Evolutionary conservation across 2,888 invertebrate genomes (phyloP).

Genomic region (Caenorhabditis afra): DNA sequence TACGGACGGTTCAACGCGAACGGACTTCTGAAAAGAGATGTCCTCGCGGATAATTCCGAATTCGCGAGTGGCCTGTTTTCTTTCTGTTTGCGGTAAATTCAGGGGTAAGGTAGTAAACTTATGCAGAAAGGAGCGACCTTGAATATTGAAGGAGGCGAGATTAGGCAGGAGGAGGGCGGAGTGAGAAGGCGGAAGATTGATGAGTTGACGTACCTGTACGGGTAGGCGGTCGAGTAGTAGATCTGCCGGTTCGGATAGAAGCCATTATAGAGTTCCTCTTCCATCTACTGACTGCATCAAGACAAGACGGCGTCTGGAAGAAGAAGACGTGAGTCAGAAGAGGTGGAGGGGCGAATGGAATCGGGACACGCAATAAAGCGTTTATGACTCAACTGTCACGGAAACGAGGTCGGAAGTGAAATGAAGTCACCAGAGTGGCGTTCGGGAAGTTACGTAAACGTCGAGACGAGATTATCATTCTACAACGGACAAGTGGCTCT

Average conservation of each 20-base stretch:
- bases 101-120: slow-evolving; percentile 23
- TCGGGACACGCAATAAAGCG: slow-evolving; percentile 50
- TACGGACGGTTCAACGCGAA: slow-evolving; percentile 57
- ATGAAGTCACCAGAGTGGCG: slow-evolving; percentile 11
- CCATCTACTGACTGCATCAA: slow-evolving; percentile 55
- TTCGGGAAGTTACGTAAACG: slow-evolving; percentile 24
- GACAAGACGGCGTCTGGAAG: slow-evolving; percentile 4
- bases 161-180: slow-evolving; percentile 4
- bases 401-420: slow-evolving; percentile 50
- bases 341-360: neutral
- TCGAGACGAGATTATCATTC: slow-evolving; percentile 1
- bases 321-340: slow-evolving; percentile 2
- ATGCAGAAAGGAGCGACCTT: slow-evolving; percentile 16
- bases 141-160: slow-evolving; percentile 47
- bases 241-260: slow-evolving; percentile 54
- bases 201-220: slow-evolving; percentile 39
- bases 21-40: slow-evolving; percentile 59
- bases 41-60: slow-evolving; percentile 50
- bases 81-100: slow-evolving; percentile 29
- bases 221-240: slow-evolving; percentile 54
- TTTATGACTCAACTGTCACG: slow-evolving; percentile 54
- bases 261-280: slow-evolving; percentile 57
- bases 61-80: too few relatives aligned
- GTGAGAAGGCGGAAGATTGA: slow-evolving; percentile 31
- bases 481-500: slow-evolving; percentile 14